Conservation (phyloP, 2,888 invertebrate genomes). For the Trilocha varians region DNA sequence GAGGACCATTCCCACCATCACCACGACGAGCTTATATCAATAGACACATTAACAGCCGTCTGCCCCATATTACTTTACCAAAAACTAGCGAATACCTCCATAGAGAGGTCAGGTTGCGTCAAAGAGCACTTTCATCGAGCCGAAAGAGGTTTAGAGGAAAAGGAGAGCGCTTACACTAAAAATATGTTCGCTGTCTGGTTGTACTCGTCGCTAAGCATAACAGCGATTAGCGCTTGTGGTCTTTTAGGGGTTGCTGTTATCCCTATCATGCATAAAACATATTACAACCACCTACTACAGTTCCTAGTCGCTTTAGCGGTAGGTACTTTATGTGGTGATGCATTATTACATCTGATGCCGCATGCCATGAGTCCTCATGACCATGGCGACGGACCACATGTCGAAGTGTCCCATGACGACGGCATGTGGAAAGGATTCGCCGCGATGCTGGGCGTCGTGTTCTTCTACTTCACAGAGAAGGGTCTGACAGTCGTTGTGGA, state of each 20-base stretch:
- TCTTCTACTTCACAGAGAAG: constrained; percentile 93
- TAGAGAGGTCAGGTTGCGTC: constrained; percentile 73
- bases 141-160: constrained; percentile 5
- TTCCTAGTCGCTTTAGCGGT: constrained; percentile 94
- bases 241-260: constrained; percentile 91
- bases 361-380: constrained; percentile 78
- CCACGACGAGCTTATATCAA: constrained; percentile 31
- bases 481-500: constrained; percentile 84
- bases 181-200: constrained; percentile 81
- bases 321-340: constrained; percentile 93
- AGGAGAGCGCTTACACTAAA: constrained; percentile 36
- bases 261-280: constrained; percentile 90
- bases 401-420: constrained; percentile 67
- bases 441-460: constrained; percentile 85
- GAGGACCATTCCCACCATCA: constrained; percentile 24
- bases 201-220: constrained; percentile 85
- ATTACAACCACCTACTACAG: constrained; percentile 91
- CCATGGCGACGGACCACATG: constrained; percentile 26
- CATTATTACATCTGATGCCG: constrained; percentile 91
- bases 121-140: constrained; percentile 29
- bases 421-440: constrained; percentile 91
- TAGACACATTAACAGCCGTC: constrained; percentile 61
- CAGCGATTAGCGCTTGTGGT: constrained; percentile 90
- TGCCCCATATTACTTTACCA: constrained; percentile 81
- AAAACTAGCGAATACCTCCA: constrained; percentile 68